Base-by-base conservation (phyloP, 2,888 invertebrate species). In the Drosophila meridiana region DNA sequence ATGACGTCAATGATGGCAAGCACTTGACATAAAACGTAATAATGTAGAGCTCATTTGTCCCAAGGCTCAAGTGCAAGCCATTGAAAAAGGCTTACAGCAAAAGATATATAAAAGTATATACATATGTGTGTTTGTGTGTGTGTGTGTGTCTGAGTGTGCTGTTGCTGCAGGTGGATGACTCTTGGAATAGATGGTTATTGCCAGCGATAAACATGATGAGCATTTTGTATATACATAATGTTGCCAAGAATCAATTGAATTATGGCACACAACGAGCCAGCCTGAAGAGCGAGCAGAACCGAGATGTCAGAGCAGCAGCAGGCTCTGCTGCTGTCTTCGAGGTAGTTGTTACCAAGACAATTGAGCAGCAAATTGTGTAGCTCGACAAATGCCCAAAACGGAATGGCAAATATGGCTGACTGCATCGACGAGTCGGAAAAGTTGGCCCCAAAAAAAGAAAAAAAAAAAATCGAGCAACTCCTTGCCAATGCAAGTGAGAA, bases 1-100 rank as follows among this genome's bases (percentile, higher is more conserved):
- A 59, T 82, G 85, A 75, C 74, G 73, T 76, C 89, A 84, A 73
- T 69, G 67, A 66, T 20, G 50, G 59, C 47, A 73, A 73, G 73
- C 79, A 76, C 84, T 81, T 72, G 74, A 87, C 78, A 80, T 72
- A 88, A 83, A 83, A 76, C 69, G 89, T 77, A 74, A 83, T 88
- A 90, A 88, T 91, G 83, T 90, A 91, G 91, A 91, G 90, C 91
- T 90, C 90, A 90, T 90, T 91, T 88, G 90, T 81, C 64, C 78
- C 67, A 34, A 68, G 60, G 74, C 83, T 77, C 74, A 68, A 89
- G 86, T 82, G 85, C 83, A 88, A 76, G 81, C 77, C 80, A 90
- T 90, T 79, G 68, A 74, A 82, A 89, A 85, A 81, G 88, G 79
- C 87, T 90, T 83, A 86, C 60, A 79, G 74, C 60, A 30, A 55